Evolutionary conservation across 2,797 vertebrate genomes (phyloP).

Genomic region (Sciurus vulgaris): DNA sequence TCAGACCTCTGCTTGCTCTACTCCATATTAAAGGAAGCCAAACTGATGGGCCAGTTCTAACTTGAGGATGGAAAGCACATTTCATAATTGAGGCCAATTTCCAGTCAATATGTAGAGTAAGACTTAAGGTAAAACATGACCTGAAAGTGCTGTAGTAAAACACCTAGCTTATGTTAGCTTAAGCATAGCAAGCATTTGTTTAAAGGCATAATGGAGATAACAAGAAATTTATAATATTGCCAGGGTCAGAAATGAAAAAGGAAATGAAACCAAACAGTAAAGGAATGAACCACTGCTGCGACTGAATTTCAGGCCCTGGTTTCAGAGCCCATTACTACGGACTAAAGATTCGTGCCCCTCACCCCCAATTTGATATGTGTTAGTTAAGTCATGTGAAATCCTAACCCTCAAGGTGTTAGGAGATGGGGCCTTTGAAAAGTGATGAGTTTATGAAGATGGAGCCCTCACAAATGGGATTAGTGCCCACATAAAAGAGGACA

Average conservation of each 20-base stretch:
- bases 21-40: not conserved
- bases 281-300: not conserved
- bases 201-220: not conserved
- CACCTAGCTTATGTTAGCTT: not conserved
- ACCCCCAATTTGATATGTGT: not conserved
- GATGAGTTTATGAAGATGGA: not conserved
- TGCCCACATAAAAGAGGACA: not conserved
- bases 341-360: not conserved
- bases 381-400: not conserved
- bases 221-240: not conserved
- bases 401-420: not conserved
- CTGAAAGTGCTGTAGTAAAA: not conserved
- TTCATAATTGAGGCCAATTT: not conserved
- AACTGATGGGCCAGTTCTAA: not conserved
- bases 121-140: not conserved
- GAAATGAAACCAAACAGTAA: not conserved
- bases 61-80: not conserved
- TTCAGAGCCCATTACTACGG: not conserved
- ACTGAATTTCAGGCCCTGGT: not conserved
- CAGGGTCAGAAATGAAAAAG: not conserved
- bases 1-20: not conserved
- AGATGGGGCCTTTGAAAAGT: not conserved
- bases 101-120: not conserved
- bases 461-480: not conserved
- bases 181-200: not conserved